Percentiles rank a stretch among this genome's conserved stretches.
Evolutionary conservation across 2,797 vertebrate genomes (phyloP).

Genomic region (Delichon dasypus): DNA sequence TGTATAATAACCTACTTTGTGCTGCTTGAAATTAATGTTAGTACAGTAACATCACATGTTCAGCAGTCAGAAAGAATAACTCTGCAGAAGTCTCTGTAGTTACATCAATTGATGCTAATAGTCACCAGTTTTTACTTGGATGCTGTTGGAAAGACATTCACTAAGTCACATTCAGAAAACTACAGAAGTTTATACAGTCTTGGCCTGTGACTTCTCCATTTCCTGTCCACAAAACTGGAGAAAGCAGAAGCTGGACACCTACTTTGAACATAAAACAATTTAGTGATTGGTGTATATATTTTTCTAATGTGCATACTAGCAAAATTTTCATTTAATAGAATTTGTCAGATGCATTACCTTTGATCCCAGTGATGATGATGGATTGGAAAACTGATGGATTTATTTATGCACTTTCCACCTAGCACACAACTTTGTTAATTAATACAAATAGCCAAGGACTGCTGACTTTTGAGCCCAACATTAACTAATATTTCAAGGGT

Average conservation of each 20-base stretch:
- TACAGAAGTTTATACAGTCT: not conserved
- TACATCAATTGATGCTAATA: not conserved
- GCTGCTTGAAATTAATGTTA: not conserved
- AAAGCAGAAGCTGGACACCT: not conserved
- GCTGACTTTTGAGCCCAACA: not conserved
- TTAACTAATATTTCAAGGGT: not conserved
- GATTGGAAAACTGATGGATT: not conserved
- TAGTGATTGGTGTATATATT: not conserved
- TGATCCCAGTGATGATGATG: not conserved
- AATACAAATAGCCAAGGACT: not conserved
- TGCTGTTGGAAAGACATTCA: not conserved
- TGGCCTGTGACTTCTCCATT: not conserved
- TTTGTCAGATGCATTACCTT: not conserved
- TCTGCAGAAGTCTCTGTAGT: not conserved
- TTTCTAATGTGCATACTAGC: not conserved
- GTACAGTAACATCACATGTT: not conserved
- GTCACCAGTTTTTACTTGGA: not conserved
- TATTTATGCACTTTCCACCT: not conserved
- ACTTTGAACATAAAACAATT: not conserved
- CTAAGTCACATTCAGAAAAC: not conserved
- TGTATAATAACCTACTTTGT: not conserved
- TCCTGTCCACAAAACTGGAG: not conserved
- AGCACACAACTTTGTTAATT: not conserved
- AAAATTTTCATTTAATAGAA: constrained; percentile 12
- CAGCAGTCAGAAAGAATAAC: not conserved